phyloP scores from a whole-genome alignment of 2,797 vertebrate species.

The Myoxocephalus aenaeus region DNA sequence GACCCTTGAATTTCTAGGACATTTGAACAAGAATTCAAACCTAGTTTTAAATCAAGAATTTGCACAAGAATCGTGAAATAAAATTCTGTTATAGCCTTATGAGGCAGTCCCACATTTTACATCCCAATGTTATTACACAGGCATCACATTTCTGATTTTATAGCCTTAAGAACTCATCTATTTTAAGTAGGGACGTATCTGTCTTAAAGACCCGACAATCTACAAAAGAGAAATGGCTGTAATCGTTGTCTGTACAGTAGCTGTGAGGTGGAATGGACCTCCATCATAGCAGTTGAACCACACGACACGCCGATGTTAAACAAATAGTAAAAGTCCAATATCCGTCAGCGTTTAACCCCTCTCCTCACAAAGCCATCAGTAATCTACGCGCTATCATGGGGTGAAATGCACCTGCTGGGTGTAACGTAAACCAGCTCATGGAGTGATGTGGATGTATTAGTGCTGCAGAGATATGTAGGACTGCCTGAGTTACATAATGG shows the following conservation, averaged over 20 bases:
- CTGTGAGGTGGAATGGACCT: not conserved
- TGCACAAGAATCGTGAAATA: not conserved
- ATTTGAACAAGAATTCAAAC: not conserved
- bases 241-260: not conserved
- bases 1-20: not conserved
- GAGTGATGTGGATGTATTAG: conserved; percentile 18
- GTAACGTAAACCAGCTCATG: conserved; percentile 29
- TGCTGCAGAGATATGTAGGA: conserved; percentile 37
- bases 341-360: conserved; percentile 32
- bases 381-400: conserved; percentile 18
- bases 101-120: not conserved
- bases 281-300: not conserved
- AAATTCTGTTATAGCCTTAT: not conserved
- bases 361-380: conserved; percentile 34
- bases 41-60: not conserved
- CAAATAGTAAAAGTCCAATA: conserved; percentile 23
- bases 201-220: not conserved
- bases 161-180: not conserved
- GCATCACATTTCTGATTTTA: not conserved
- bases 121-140: not conserved
- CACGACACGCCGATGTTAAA: conserved; percentile 15
- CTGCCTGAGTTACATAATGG: conserved; percentile 55
- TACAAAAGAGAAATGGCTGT: not conserved
- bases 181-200: not conserved
- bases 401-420: conserved; percentile 21